Base-by-base conservation (phyloP, 2,888 invertebrate genomes). In the Standfussiana lucernea region DNA sequence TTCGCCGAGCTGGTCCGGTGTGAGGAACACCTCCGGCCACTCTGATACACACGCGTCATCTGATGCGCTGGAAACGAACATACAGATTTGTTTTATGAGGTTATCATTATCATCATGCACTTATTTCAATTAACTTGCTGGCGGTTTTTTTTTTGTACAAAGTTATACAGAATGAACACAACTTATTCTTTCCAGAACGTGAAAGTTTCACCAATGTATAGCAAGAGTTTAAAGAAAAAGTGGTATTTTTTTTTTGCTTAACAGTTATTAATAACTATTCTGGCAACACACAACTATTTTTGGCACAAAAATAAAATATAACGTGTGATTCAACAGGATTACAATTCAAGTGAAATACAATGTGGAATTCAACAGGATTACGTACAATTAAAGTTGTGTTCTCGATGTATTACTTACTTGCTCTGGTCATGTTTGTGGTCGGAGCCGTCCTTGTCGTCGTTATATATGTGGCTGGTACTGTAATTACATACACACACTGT, bases 1-100 rank as follows among this genome's bases (percentile, higher is more conserved):
- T 8, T 98, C 98, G 68, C 99, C 99, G 66, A 99, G 97, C 91
- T 98, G 98, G 65, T 98, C 97, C 0, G 98, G 97, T 0, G 98
- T 98, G 69, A 98, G 97, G 70, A 97, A 98, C 61, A 98, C 97
- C 86, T 98, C 98, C 6, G 98, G 97, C 96, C 98, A 98, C 91
- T 98, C 98, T 72, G 98, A 97, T 15, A 97, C 96, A 7, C 98
- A 97, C 42, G 98, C 97, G 91, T 98, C 98, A 92, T 98, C 98
- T 21, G 98, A 97, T 86, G 97, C 98, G 92, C 98, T 98, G 84
- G 21, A 10, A 32, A 21, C 0, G n/a, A 37, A 24, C 47, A 50
- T n/a, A 53, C 11, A 3, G n/a, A 53, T 11, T 53, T 1, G n/a
- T 50, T 24, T 50, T n/a, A 50, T n/a, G n/a, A 50, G 15, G 3